Evolutionary conservation across 1,140 invertebrate genomes (phyloP), one percentile per base, ranked within the genome.

Genomic region (Rhopalosiphum maidis): DNA sequence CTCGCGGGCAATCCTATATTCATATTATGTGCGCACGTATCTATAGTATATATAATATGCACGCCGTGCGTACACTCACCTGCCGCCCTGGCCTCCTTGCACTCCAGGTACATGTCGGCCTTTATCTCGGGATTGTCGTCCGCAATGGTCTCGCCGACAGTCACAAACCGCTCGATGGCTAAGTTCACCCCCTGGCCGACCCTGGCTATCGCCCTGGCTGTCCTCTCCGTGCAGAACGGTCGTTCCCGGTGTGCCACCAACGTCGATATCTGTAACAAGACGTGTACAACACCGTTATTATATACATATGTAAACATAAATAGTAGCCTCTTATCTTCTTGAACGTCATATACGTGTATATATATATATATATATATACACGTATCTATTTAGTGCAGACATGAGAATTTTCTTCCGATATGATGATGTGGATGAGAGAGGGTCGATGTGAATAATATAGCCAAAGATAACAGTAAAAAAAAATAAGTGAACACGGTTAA

Each of bases 91-190:
- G 99, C 99, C 95, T 99, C 99, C 95, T 98, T 98, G 95, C 99
- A 99, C 18, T 99, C 99, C 85, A 94, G 94, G 91, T 94, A 99
- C 99, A 99, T 99, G 95, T 99, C 99, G 94, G 97, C 97, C 94
- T 98, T 97, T 94, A 99, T 99, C 95, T 99, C 99, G 25, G 97
- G 97, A 96, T 99, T 99, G 96, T 99, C 99, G 95, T 99, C 98
- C 48, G 98, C 99, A 95, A 99, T 99, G 94, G 98, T 98, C 96
- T 99, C 99, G 54, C 99, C 99, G 93, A 99, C 99, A 7, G 98
- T 98, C 92, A 99, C 99, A 96, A 99, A 99, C 94, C 99, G 96
- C 95, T 99, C 99, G 87, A 99, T 98, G 35, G 99, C 98, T 94
- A 99, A 96, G 95, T 98, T 99, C 60, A 99, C 98, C 25, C 98